phyloP scores from a whole-genome alignment of 2,113 vertebrate species.

The Oryctolagus cuniculus region mOryCun1.1 NC_091436.1:149428501-149429000 shows the following conservation, averaged over 20 bases:
- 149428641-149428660: not conserved
- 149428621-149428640: not conserved
- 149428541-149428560: not conserved
- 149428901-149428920: too few species aligned
- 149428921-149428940: too few species aligned
- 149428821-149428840: not conserved
- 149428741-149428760: not conserved
- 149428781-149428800: not conserved
- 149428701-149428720: conserved; percentile 18
- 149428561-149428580: not conserved
- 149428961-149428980: too few species aligned
- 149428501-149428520: not conserved
- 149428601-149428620: not conserved
- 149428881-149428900: not conserved
- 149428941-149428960: too few species aligned
- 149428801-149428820: conserved; percentile 43
- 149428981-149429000: too few species aligned
- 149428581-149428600: not conserved
- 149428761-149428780: not conserved
- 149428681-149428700: not conserved
- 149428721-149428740: not conserved
- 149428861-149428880: not conserved
- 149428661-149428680: not conserved
- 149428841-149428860: conserved; percentile 35
- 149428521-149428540: not conserved